Conservation (phyloP, 2,113 vertebrate genomes). For the Macquaria ambigua region DNA sequence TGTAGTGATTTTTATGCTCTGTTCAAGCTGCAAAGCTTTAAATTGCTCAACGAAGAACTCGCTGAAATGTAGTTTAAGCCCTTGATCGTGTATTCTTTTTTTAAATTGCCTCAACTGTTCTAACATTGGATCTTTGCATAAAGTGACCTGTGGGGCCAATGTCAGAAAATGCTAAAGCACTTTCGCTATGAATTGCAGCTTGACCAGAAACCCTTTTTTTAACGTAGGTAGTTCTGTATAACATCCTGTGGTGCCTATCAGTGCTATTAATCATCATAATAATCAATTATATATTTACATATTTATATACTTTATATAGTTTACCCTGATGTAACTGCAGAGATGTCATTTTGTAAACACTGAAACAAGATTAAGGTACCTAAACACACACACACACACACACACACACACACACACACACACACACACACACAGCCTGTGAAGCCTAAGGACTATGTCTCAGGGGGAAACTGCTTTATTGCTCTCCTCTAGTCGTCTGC, state of each 20-base stretch:
- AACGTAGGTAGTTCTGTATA: constrained; percentile 55
- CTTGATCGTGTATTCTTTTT: neutral
- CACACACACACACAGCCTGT: constrained; percentile 60
- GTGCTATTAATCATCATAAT: constrained; percentile 20
- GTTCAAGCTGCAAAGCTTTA: constrained; percentile 61
- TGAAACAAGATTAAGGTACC: constrained; percentile 60
- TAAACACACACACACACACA: constrained; percentile 40
- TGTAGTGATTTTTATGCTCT: constrained; percentile 26
- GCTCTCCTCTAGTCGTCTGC: neutral
- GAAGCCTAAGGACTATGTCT: constrained; percentile 68
- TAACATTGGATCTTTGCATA: constrained; percentile 24
- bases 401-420: constrained; percentile 42
- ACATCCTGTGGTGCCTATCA: constrained; percentile 44
- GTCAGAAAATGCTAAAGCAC: constrained; percentile 38
- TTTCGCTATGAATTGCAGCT: constrained; percentile 45
- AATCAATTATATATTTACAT: constrained; percentile 78
- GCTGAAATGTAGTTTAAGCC: neutral
- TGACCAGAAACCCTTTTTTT: constrained; percentile 51
- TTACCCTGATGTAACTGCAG: constrained; percentile 79
- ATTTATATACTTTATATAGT: constrained; percentile 76
- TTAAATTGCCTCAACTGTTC: neutral
- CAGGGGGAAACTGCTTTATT: constrained; percentile 69
- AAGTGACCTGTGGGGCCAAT: constrained; percentile 39
- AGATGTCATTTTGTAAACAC: constrained; percentile 72
- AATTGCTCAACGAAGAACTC: neutral